phyloP scores from a whole-genome alignment of 2,113 vertebrate genomes.

The Psilopsiagon aymara region DNA sequence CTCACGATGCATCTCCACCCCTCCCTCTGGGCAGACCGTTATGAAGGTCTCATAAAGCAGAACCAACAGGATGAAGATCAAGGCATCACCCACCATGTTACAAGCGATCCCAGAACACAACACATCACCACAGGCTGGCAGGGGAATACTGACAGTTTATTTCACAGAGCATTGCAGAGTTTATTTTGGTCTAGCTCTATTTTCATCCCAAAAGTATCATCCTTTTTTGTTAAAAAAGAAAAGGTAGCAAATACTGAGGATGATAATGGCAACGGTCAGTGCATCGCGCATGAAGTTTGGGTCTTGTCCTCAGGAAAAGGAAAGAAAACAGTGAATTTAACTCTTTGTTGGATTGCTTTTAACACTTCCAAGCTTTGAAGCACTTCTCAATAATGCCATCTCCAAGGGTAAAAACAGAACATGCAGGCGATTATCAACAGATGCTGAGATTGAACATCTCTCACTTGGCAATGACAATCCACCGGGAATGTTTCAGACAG shows the following conservation, averaged over 20 bases:
- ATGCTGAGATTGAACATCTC: conserved; percentile 19
- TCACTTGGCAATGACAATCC: conserved; percentile 32
- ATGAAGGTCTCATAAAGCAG: not conserved
- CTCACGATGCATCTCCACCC: rapidly evolving
- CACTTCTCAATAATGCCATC: not conserved
- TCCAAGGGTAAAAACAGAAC: conserved; percentile 13
- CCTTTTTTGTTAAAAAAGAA: not conserved
- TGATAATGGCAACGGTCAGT: not conserved
- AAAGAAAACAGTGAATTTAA: not conserved
- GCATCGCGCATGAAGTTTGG: not conserved
- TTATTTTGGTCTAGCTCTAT: conserved; percentile 25
- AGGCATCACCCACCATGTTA: not conserved
- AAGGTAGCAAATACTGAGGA: not conserved
- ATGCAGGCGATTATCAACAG: conserved; percentile 38
- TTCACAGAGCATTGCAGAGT: conserved; percentile 40
- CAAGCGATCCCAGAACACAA: not conserved
- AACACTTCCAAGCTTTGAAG: conserved; percentile 12
- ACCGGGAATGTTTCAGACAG: not conserved
- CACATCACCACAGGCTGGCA: not conserved
- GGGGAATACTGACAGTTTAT: conserved; percentile 60
- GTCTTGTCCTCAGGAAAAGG: not conserved
- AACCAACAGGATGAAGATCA: not conserved
- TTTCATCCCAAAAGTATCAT: conserved; percentile 28
- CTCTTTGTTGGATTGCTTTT: not conserved
- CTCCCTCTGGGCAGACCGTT: not conserved